phyloP scores from a whole-genome alignment of 2,888 invertebrate species.

The Sipha maydis region DNA sequence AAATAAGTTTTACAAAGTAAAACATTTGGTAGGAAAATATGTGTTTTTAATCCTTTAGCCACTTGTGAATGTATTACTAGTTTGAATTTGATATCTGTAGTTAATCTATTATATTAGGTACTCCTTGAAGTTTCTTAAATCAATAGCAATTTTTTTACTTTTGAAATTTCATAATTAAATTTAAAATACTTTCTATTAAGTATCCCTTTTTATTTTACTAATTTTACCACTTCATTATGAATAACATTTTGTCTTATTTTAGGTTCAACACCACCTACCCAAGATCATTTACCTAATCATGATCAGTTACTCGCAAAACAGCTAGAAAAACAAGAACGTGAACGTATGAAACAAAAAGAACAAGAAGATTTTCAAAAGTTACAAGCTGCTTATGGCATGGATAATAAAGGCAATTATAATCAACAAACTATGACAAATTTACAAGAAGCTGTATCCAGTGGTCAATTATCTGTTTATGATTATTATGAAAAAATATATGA shows the following conservation, averaged over 20 bases:
- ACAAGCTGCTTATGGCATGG: constrained; percentile 84
- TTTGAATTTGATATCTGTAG: too few relatives aligned
- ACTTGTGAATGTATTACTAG: too few relatives aligned
- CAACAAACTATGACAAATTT: constrained; percentile 83
- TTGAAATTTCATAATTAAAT: too few relatives aligned
- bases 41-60: too few relatives aligned
- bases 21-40: too few relatives aligned
- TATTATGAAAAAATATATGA: constrained; percentile 86
- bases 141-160: too few relatives aligned
- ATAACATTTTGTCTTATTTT: constrained; percentile 9
- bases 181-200: too few relatives aligned
- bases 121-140: too few relatives aligned
- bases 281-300: constrained; percentile 68
- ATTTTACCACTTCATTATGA: constrained; percentile 16
- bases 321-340: constrained; percentile 72
- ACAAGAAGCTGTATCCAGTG: constrained; percentile 85
- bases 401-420: constrained; percentile 83
- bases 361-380: constrained; percentile 84
- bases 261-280: constrained; percentile 56
- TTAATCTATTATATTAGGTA: too few relatives aligned
- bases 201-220: neutral
- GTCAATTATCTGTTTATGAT: constrained; percentile 85
- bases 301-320: constrained; percentile 71
- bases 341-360: constrained; percentile 79
- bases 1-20: too few relatives aligned